Percentiles rank a stretch among this genome's conserved stretches.
Conservation (phyloP, 35 echinoderm and acorn worm species). For the Holothuria glaberrima region DNA sequence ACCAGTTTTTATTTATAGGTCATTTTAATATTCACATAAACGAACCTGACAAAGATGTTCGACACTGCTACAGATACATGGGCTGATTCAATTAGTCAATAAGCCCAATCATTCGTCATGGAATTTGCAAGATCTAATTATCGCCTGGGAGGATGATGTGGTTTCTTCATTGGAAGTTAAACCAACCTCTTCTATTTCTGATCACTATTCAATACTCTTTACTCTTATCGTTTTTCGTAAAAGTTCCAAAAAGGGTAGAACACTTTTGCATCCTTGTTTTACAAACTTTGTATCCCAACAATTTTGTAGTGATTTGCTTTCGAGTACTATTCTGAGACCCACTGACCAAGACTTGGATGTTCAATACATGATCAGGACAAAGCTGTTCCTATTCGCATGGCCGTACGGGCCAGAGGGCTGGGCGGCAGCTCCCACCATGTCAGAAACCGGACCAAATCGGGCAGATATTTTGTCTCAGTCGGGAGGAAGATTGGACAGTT, state of each 20-base stretch:
- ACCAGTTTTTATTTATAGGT: too few relatives aligned
- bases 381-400: too few relatives aligned
- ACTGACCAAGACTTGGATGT: too few relatives aligned
- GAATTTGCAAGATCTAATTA: neutral
- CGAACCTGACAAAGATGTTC: neutral
- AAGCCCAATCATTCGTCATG: neutral
- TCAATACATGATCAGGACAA: too few relatives aligned
- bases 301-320: neutral
- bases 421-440: too few relatives aligned
- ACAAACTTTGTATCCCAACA: neutral
- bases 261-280: neutral
- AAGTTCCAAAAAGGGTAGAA: neutral
- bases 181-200: neutral
- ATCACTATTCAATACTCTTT: constrained; percentile 15
- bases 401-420: too few relatives aligned
- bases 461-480: too few relatives aligned
- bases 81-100: neutral
- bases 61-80: neutral
- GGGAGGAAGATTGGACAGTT: too few relatives aligned
- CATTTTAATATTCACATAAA: too few relatives aligned
- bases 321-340: too few relatives aligned
- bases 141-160: neutral
- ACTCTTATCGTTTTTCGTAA: neutral
- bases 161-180: neutral
- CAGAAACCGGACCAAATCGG: too few relatives aligned